Evolutionary conservation across 2,888 invertebrate genomes (phyloP).

Genomic region (Fabriciana adippe): DNA sequence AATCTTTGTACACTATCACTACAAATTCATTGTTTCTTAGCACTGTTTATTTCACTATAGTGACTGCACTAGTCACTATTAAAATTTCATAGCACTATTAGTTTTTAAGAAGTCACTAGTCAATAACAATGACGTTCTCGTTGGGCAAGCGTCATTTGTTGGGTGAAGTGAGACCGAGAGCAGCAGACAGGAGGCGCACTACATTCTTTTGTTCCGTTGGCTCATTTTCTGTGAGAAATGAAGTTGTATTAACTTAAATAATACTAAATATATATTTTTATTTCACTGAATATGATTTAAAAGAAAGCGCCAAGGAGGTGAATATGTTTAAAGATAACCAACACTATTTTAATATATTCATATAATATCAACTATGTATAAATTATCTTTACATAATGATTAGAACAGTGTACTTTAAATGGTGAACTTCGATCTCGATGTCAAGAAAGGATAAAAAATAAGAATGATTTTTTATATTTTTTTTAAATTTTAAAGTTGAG

Average conservation of each 20-base stretch:
- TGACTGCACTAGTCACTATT: not conserved
- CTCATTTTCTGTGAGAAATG: constrained; percentile 83
- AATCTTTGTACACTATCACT: constrained; percentile 28
- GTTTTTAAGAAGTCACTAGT: constrained; percentile 39
- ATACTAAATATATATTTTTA: no score
- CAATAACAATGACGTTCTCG: constrained; percentile 44
- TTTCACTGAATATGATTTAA: no score
- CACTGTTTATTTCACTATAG: constrained; percentile 4
- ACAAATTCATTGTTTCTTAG: not conserved
- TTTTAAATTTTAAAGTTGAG: no score
- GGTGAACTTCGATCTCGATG: no score
- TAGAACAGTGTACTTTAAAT: no score
- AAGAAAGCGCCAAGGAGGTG: no score
- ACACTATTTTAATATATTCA: no score
- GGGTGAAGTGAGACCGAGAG: constrained; percentile 84
- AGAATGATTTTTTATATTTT: no score
- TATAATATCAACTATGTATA: no score
- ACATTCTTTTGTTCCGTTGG: constrained; percentile 89
- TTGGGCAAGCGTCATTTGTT: constrained; percentile 62
- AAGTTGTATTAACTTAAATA: not conserved
- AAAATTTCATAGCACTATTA: not conserved
- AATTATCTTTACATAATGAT: no score
- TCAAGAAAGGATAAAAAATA: no score
- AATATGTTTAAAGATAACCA: no score
- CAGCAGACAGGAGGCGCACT: constrained; percentile 89